Percentiles rank a stretch among this genome's conserved stretches.
These are phyloP conservation scores for Slavum lentiscoides DNA, from an alignment of 2,888 invertebrate species.

Conservation along the genomic window DNA sequence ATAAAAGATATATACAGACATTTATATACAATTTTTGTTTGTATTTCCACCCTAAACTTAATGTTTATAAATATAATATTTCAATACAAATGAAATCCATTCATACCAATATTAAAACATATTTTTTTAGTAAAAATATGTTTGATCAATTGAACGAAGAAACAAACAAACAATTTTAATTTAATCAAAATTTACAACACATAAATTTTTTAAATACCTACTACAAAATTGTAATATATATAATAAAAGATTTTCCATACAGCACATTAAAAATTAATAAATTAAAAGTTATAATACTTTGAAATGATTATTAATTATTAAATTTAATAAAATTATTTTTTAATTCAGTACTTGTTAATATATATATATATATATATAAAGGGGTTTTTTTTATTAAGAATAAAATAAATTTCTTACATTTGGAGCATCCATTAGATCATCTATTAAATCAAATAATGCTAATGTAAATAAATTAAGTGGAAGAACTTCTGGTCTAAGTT, in stretches of 20 bases:
- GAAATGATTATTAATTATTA: too few species aligned
- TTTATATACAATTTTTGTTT: too few species aligned
- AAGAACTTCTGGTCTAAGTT: conserved; percentile 64
- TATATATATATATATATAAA: too few species aligned
- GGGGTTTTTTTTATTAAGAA: neutral
- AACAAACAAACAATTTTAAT: neutral
- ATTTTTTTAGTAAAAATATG: neutral
- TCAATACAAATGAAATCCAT: too few species aligned
- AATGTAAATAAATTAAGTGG: conserved; percentile 60
- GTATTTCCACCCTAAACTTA: too few species aligned
- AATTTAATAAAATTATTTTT: neutral
- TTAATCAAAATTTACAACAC: too few species aligned
- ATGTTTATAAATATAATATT: too few species aligned
- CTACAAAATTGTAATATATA: too few species aligned
- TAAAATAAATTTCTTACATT: conserved; percentile 62
- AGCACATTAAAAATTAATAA: too few species aligned
- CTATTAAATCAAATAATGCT: conserved; percentile 69
- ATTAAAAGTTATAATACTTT: too few species aligned
- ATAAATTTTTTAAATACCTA: too few species aligned
- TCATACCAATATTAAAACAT: neutral
- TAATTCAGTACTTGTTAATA: neutral
- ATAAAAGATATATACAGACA: neutral
- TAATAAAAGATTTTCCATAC: too few species aligned
- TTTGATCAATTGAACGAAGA: neutral
- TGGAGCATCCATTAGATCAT: conserved; percentile 71